Base-by-base conservation (phyloP, 2,888 invertebrate species). In the Rutpela maculata region DNA sequence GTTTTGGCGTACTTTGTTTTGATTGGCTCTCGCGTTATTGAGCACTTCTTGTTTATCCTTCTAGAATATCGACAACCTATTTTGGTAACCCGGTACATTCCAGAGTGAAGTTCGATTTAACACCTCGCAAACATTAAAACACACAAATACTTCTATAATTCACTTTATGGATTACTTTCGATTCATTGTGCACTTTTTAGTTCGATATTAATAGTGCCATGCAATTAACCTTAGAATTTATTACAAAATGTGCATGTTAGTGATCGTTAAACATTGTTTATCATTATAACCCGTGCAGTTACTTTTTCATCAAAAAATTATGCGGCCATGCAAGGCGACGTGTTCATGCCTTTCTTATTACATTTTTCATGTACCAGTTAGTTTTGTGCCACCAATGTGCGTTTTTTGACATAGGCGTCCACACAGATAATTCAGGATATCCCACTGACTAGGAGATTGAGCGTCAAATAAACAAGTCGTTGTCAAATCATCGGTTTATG, bases 131-230 rank as follows among this genome's bases (percentile, higher is more conserved):
- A 50, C 5, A 50, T 50, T n/a, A 50, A n/a, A n/a, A n/a, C n/a
- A 15, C 15, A 50, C 35, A 55, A 55, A 57, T 11, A 38, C 19
- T 59, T 69, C 69, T 57, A 69, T 69, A 69, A 69, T 69, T 69
- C 69, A 69, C 69, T 57, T 10, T 59, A 18, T 69, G 69, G 69
- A 69, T 69, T 69, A 69, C 69, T 57, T 35, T 55, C 5, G 18
- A 35, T 38, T 10, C 15, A 43, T 59, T 59, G 17, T 55, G 26
- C 6, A 60, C 6, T 19, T 62, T 0, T n/a, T 10, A 38, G 38
- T 18, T 63, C 5, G 11, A 10, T 63, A 43, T 18, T 22, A 67
- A 55, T 55, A 18, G 35, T 26, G 3, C 26, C 69, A 59, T 69
- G 69, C 69, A 69, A n/a, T 56, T 67, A 19, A 9, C 15, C 26